A percentile compares a stretch with the other conserved stretches of the same genome.
Conservation (phyloP, 2,113 vertebrate genomes). For the Probosciger aterrimus region DNA sequence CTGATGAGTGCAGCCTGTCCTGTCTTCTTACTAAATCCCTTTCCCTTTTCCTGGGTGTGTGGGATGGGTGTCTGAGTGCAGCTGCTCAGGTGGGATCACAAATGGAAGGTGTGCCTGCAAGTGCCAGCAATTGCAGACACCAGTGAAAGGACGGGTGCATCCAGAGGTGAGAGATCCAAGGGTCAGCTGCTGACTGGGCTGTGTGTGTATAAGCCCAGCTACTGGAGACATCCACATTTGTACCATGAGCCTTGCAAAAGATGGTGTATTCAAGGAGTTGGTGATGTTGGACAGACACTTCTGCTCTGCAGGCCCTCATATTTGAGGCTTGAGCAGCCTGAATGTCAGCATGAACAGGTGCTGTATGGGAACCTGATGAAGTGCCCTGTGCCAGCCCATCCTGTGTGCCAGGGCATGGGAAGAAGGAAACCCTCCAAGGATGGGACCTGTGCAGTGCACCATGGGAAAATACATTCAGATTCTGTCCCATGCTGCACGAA, state of each 20-base stretch:
- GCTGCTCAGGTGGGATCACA: fast-evolving
- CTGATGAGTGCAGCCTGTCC: background rate
- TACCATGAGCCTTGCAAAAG: background rate
- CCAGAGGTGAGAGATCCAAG: background rate
- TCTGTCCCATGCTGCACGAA: fast-evolving
- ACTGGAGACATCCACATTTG: fast-evolving
- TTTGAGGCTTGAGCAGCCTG: background rate
- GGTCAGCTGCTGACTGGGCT: background rate
- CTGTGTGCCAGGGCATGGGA: fast-evolving
- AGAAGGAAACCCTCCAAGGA: background rate
- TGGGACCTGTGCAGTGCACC: background rate
- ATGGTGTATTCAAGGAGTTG: background rate
- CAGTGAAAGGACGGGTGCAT: fast-evolving
- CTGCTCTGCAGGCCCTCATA: background rate
- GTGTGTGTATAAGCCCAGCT: background rate
- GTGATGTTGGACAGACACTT: background rate
- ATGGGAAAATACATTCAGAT: background rate
- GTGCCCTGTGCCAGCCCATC: background rate
- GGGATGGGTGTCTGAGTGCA: background rate
- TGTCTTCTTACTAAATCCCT: background rate
- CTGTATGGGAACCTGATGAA: background rate
- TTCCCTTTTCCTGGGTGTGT: background rate
- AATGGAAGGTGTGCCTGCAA: background rate
- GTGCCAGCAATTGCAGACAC: background rate
- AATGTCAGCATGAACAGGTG: background rate